Percentiles rank a stretch among this genome's conserved stretches.
These are phyloP conservation scores for Cryptocephalus primarius DNA, from an alignment of 2,888 invertebrate species.

Conservation along the genomic window DNA sequence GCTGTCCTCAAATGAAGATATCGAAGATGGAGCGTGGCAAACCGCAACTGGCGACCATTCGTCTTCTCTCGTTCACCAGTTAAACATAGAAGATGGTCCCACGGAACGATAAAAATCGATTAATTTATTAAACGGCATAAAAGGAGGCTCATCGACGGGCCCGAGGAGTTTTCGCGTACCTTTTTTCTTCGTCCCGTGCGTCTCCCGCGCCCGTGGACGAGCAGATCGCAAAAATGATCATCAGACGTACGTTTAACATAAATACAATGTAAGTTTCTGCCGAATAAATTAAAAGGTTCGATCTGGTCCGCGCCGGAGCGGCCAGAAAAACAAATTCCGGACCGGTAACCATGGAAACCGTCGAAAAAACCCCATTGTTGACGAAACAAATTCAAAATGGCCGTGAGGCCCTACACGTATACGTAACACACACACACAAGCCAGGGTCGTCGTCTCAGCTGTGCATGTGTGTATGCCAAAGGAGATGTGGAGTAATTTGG, in stretches of 20 bases:
- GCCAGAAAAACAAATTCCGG: conserved; percentile 30
- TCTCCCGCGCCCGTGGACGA: not conserved
- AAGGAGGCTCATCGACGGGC: conserved; percentile 16
- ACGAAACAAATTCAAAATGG: conserved; percentile 35
- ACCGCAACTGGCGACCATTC: too few species aligned
- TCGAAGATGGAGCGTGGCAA: too few species aligned
- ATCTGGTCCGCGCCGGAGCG: conserved; percentile 19
- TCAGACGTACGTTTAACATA: conserved; percentile 28
- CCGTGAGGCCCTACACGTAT: conserved; percentile 14
- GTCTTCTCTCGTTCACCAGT: too few species aligned
- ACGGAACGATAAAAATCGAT: conserved; percentile 8
- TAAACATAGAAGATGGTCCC: too few species aligned
- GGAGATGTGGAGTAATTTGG: conserved; percentile 32
- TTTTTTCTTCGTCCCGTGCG: too few species aligned
- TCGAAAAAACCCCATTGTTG: conserved; percentile 33
- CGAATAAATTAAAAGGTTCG: conserved; percentile 30
- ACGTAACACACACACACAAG: too few species aligned
- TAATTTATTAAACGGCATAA: conserved; percentile 18
- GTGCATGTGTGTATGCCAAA: conserved; percentile 16
- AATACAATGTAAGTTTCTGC: conserved; percentile 28
- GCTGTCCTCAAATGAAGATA: too few species aligned
- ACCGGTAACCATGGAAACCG: conserved; percentile 29
- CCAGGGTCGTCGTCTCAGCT: conserved; percentile 21
- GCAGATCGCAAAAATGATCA: conserved; percentile 21
- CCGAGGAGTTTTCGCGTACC: conserved; percentile 1